Conservation (phyloP, 2,888 invertebrate species). For the Branchipolynoe longqiensis region DNA sequence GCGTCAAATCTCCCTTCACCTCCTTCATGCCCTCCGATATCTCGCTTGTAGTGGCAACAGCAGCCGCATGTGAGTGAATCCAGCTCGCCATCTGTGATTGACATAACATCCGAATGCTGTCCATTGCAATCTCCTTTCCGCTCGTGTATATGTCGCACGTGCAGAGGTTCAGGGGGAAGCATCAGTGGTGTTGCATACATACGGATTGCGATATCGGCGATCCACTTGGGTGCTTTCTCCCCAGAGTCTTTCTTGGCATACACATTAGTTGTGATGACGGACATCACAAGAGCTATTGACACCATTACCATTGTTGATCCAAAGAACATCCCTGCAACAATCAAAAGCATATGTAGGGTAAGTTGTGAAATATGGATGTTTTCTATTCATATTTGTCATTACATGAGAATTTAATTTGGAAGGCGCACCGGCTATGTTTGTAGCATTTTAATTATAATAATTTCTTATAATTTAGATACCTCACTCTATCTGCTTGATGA, state of each 20-base stretch:
- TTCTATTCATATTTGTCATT: no score
- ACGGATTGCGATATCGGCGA: slow-evolving; percentile 63
- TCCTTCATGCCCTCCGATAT: neutral
- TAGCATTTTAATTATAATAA: no score
- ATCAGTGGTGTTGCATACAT: slow-evolving; percentile 61
- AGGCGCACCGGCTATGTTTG: no score
- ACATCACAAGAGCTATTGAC: slow-evolving; percentile 70
- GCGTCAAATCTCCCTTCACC: neutral
- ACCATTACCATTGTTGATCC: slow-evolving; percentile 71
- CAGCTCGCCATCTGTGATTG: slow-evolving; percentile 65
- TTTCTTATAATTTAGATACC: no score
- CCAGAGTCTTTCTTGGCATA: slow-evolving; percentile 68
- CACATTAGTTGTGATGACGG: slow-evolving; percentile 69
- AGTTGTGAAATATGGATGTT: no score
- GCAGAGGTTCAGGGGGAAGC: slow-evolving; percentile 37
- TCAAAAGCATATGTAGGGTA: neutral
- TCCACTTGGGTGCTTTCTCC: slow-evolving; percentile 65
- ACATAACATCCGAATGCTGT: slow-evolving; percentile 61
- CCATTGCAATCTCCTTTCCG: slow-evolving; percentile 62
- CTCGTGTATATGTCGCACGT: slow-evolving; percentile 14
- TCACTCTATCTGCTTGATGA: no score
- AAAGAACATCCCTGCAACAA: slow-evolving; percentile 70
- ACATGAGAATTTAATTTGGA: no score
- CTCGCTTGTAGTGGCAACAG: slow-evolving; percentile 60
- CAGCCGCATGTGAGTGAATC: slow-evolving; percentile 65